Conservation (phyloP, 2,797 vertebrate genomes). For the Urocyon cinereoargenteus region DNA sequence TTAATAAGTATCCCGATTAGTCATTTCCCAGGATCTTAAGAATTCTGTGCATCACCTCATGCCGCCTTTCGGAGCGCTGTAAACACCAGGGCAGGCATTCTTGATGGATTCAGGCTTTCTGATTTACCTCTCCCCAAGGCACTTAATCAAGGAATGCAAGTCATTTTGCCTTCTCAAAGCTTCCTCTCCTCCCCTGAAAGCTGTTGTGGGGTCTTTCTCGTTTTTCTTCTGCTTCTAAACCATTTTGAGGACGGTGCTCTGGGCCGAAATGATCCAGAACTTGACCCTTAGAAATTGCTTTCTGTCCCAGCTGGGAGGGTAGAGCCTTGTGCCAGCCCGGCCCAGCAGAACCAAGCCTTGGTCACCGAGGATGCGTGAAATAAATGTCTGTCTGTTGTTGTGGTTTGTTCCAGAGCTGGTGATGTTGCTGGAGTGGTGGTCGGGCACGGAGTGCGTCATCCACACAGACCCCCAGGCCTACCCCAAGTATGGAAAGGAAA, state of each 20-base stretch:
- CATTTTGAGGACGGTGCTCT: neutral
- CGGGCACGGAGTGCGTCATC: conserved; percentile 94
- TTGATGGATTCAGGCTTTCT: neutral
- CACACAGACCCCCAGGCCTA: conserved; percentile 93
- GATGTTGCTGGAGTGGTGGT: conserved; percentile 98
- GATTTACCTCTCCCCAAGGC: neutral
- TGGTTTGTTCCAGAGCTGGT: conserved; percentile 94
- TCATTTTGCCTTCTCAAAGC: neutral
- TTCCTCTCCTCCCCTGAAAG: neutral
- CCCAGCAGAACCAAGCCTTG: neutral
- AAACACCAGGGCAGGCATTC: neutral
- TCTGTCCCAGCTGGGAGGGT: neutral
- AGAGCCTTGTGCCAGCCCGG: accelerated
- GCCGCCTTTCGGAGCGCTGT: neutral
- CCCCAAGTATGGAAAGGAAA: conserved; percentile 94
- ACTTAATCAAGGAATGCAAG: neutral
- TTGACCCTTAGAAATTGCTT: too few relatives aligned
- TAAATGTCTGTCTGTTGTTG: conserved; percentile 51
- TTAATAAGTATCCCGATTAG: neutral
- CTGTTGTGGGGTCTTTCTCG: accelerated
- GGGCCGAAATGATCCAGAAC: neutral
- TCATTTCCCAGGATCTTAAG: neutral
- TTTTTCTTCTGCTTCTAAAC: neutral
- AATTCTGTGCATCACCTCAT: accelerated
- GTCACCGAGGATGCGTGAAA: accelerated